Evolutionary conservation across 2,113 vertebrate genomes (phyloP).

Genomic region (Lasiurus borealis): DNA sequence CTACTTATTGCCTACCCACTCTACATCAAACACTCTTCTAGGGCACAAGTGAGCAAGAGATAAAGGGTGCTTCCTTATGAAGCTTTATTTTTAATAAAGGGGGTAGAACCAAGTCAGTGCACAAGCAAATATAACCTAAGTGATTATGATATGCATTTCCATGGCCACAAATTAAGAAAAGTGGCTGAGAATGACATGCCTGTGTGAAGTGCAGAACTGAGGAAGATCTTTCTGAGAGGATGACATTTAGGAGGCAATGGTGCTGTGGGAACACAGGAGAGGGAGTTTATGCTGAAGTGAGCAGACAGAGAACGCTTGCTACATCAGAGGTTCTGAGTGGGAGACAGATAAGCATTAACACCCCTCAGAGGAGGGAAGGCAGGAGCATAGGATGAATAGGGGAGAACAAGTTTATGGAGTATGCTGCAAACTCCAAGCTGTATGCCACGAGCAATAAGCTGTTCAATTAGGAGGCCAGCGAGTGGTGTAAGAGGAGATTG

Average conservation of each 20-base stretch:
- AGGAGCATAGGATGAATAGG: background rate
- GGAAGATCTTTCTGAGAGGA: background rate
- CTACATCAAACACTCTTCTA: background rate
- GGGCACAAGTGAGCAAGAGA: background rate
- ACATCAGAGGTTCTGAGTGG: background rate
- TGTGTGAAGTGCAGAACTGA: background rate
- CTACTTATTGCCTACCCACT: background rate
- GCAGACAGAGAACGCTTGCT: background rate
- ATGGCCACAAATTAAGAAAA: background rate
- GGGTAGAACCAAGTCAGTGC: background rate
- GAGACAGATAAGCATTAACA: background rate
- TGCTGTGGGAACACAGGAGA: background rate
- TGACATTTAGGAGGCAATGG: background rate
- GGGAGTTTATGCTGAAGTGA: background rate
- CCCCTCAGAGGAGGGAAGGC: background rate
- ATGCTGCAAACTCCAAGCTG: background rate
- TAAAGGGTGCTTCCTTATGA: background rate
- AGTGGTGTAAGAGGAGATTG: background rate
- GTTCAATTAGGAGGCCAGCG: background rate
- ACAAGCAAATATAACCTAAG: background rate
- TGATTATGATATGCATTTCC: background rate
- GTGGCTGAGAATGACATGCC: background rate
- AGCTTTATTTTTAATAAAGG: background rate
- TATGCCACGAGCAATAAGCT: no score
- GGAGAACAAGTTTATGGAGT: background rate